Evolutionary conservation across 2,113 vertebrate species (phyloP).

Genomic region (human): DNA sequence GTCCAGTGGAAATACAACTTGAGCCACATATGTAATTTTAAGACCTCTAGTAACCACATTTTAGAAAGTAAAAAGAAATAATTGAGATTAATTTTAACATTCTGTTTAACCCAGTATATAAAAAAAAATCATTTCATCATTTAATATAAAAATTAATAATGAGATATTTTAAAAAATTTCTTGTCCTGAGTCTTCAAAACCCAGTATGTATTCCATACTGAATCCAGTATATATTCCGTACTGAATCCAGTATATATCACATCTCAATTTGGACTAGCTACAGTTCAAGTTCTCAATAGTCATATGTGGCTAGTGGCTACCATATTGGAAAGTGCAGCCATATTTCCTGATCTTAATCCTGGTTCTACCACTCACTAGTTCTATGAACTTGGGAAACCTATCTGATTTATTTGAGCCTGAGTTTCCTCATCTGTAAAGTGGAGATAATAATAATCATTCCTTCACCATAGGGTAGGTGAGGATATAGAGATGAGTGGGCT

Average conservation of each 20-base stretch:
- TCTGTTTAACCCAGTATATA: not conserved
- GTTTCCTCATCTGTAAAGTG: not conserved
- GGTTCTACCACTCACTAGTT: not conserved
- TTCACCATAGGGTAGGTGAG: not conserved
- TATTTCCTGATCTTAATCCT: not conserved
- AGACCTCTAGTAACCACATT: not conserved
- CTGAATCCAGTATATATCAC: not conserved
- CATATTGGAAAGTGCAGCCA: not conserved
- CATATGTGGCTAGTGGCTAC: not conserved
- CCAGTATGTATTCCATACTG: not conserved
- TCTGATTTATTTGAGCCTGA: not conserved
- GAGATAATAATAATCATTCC: not conserved
- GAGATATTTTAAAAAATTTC: not conserved
- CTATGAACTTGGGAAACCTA: not conserved
- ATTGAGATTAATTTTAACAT: not conserved
- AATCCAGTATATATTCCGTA: not conserved
- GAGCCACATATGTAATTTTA: not conserved
- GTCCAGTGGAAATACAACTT: not conserved
- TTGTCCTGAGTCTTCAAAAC: not conserved
- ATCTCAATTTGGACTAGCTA: not conserved
- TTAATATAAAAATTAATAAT: not conserved
- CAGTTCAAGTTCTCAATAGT: not conserved
- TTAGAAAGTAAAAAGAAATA: not conserved
- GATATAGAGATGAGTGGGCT: not conserved
- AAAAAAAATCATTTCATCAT: not conserved